Evolutionary conservation across 2,888 invertebrate genomes (phyloP).

Genomic region (Chelonus formosanus): DNA sequence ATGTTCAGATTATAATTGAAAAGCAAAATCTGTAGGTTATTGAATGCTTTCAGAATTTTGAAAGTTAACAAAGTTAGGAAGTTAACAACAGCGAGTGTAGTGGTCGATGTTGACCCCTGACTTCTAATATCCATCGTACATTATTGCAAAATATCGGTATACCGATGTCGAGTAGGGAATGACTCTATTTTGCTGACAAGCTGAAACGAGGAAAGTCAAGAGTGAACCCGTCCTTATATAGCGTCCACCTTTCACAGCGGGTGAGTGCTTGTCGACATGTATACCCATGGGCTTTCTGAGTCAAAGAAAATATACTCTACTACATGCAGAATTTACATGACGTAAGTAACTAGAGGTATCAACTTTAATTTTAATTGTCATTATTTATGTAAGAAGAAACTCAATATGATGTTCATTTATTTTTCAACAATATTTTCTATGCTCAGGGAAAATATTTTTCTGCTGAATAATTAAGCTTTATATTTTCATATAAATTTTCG

Average conservation of each 20-base stretch:
- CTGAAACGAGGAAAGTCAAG: conserved; percentile 35
- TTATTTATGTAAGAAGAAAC: no score
- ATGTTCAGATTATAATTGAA: not conserved
- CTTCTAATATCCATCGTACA: conserved; percentile 29
- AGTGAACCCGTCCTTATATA: conserved; percentile 36
- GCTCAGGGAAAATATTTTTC: no score
- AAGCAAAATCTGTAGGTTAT: no score
- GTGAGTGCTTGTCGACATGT: conserved; percentile 20
- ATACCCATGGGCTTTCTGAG: conserved; percentile 5
- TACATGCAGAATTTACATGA: not conserved
- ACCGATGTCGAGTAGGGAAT: conserved; percentile 33
- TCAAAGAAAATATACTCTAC: conserved; percentile 2
- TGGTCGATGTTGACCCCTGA: conserved; percentile 29
- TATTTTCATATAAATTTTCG: no score
- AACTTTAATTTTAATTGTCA: no score
- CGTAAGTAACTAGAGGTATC: not conserved
- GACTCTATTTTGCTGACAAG: conserved; percentile 39
- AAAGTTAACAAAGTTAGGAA: not conserved
- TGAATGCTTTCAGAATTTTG: no score
- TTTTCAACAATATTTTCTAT: no score
- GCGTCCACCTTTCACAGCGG: conserved; percentile 26
- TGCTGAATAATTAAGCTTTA: no score
- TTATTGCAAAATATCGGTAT: conserved; percentile 43
- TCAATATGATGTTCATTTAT: no score
- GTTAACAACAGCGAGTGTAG: conserved; percentile 1